phyloP scores from a whole-genome alignment of 2,888 invertebrate genomes.

The Onthophagus sagittarius region DNA sequence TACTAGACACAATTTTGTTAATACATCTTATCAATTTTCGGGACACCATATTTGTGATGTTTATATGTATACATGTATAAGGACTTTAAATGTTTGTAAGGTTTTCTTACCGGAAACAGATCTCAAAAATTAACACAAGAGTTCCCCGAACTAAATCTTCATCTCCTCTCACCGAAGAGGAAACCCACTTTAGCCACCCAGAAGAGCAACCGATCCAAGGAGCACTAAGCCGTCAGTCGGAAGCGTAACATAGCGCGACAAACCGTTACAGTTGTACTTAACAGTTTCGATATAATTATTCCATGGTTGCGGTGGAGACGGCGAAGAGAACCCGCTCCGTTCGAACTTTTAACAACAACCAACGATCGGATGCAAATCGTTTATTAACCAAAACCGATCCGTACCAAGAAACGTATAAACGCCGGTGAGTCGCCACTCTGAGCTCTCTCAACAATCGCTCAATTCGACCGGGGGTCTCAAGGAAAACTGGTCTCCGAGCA shows the following conservation, averaged over 20 bases:
- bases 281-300: neutral
- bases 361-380: neutral
- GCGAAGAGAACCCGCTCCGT: neutral
- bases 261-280: neutral
- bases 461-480: neutral
- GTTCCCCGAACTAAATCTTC: neutral
- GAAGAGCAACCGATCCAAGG: neutral
- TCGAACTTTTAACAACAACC: neutral
- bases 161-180: neutral
- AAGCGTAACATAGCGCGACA: neutral
- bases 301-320: neutral
- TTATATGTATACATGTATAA: too few species aligned
- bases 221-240: neutral
- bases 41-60: too few species aligned
- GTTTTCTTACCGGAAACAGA: neutral
- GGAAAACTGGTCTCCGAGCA: neutral
- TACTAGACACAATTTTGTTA: too few species aligned
- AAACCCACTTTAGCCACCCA: neutral
- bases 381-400: neutral
- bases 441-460: neutral
- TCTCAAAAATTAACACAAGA: too few species aligned
- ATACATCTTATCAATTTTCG: too few species aligned
- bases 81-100: too few species aligned
- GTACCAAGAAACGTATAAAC: neutral
- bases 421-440: neutral